phyloP scores from a whole-genome alignment of 1,140 invertebrate species.

The Nilaparvata lugens region DNA sequence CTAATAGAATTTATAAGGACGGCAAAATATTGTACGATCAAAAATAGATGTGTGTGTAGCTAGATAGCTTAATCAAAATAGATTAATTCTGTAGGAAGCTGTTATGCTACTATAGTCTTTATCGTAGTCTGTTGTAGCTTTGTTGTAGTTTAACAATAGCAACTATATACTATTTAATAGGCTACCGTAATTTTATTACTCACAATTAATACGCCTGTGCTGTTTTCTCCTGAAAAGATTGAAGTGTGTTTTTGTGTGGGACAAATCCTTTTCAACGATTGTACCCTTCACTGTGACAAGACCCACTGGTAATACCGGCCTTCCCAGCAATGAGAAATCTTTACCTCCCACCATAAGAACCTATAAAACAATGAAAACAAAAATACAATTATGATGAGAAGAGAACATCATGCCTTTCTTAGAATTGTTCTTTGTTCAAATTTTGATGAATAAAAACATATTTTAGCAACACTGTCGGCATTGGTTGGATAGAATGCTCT shows the following conservation, averaged over 20 bases:
- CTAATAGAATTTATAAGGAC: too few species aligned
- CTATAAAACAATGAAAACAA: slow-evolving; percentile 29
- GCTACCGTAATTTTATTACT: slow-evolving; percentile 3
- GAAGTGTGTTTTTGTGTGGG: slow-evolving; percentile 58
- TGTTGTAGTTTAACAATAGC: too few species aligned
- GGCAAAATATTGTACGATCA: too few species aligned
- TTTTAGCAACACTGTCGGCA: neutral
- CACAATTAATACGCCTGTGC: slow-evolving; percentile 25
- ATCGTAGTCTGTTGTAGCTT: too few species aligned
- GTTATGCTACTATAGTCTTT: too few species aligned
- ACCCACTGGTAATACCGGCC: slow-evolving; percentile 65
- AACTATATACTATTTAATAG: neutral
- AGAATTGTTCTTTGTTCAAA: neutral
- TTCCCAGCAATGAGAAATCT: slow-evolving; percentile 78
- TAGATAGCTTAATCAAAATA: too few species aligned
- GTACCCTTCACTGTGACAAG: slow-evolving; percentile 72
- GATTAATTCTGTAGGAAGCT: too few species aligned
- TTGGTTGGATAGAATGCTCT: neutral
- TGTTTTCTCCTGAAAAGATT: slow-evolving; percentile 24
- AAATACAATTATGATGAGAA: slow-evolving; percentile 9
- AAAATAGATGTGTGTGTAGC: too few species aligned
- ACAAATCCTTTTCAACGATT: slow-evolving; percentile 82
- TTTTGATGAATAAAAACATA: slow-evolving; percentile 14
- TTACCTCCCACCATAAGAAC: slow-evolving; percentile 68
- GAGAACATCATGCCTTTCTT: neutral